These are phyloP conservation scores for Acinonyx jubatus DNA, from an alignment of 2,113 vertebrate species.

Conservation along the genomic window DNA sequence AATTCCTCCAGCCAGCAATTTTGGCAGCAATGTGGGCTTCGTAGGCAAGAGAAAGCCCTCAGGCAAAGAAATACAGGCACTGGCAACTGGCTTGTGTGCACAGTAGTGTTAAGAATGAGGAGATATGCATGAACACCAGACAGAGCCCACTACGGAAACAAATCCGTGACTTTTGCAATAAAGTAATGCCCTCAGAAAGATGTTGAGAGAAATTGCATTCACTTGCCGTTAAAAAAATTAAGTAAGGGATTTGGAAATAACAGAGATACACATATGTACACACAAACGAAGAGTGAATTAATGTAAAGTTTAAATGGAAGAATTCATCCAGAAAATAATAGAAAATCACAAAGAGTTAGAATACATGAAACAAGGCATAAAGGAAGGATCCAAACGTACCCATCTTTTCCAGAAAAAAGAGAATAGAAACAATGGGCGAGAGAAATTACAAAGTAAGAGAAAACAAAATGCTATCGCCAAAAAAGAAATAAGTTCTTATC, in stretches of 20 bases:
- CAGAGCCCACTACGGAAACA: background rate
- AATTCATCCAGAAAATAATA: slow-evolving; percentile 1
- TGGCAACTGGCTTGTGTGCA: background rate
- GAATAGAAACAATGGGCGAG: background rate
- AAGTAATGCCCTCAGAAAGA: background rate
- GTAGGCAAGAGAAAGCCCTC: background rate
- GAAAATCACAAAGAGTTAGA: background rate
- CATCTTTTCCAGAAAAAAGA: background rate
- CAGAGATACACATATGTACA: background rate
- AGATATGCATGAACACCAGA: background rate
- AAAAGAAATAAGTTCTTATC: background rate
- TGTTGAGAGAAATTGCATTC: background rate
- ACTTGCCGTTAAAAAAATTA: background rate
- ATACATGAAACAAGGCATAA: background rate
- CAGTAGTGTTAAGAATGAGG: background rate
- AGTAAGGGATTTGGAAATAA: slow-evolving; percentile 14
- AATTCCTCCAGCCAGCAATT: background rate
- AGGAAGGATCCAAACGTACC: background rate
- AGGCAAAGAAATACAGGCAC: background rate
- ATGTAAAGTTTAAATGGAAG: slow-evolving; percentile 6
- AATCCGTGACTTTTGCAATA: background rate
- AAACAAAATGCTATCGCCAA: background rate
- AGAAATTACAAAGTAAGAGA: background rate
- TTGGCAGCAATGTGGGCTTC: background rate
- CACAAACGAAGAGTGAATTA: slow-evolving; percentile 27